Conservation (phyloP, 2,113 vertebrate genomes). For the Nycticryphes semicollaris region DNA sequence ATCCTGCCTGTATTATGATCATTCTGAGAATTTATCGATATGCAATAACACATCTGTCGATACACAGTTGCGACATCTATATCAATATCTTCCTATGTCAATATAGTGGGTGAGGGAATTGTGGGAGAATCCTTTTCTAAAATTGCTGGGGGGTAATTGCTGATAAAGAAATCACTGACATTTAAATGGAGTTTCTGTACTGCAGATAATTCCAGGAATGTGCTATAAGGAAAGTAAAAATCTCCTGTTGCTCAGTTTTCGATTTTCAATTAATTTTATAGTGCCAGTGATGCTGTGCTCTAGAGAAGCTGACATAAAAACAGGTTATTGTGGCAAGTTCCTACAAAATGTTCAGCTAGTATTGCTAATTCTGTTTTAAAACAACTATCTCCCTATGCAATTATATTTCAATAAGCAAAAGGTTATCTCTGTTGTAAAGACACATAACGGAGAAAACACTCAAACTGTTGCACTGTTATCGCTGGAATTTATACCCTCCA, state of each 20-base stretch:
- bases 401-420: constrained; percentile 75
- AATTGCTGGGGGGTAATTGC: neutral
- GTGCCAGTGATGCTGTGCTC: neutral
- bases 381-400: constrained; percentile 50
- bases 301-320: constrained; percentile 40
- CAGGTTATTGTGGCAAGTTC: constrained; percentile 43
- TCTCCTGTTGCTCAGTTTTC: neutral
- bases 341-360: constrained; percentile 45
- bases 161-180: neutral
- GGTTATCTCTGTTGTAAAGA: constrained; percentile 69
- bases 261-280: constrained; percentile 30
- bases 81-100: neutral
- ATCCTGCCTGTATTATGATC: neutral
- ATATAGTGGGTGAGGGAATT: neutral
- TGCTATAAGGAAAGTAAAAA: neutral
- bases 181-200: neutral
- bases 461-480: constrained; percentile 16
- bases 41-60: neutral
- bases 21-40: neutral
- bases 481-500: constrained; percentile 40
- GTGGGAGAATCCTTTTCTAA: neutral
- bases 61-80: neutral
- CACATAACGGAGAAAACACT: constrained; percentile 59
- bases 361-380: constrained; percentile 68
- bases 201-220: neutral